Base-by-base conservation (phyloP, 2,888 invertebrate genomes). In the Megamerina dolium region DNA sequence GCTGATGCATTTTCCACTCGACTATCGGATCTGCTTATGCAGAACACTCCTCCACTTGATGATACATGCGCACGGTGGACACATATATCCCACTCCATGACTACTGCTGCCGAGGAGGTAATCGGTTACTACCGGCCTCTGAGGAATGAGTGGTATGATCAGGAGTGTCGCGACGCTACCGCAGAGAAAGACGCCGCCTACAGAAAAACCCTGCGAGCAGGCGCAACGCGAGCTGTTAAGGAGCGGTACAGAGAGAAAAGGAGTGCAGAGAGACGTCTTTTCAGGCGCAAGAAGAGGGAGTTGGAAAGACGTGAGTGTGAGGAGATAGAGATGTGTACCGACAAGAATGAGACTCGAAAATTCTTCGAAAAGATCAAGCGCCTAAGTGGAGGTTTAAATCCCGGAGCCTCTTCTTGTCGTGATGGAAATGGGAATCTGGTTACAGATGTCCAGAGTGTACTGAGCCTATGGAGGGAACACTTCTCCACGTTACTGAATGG, bases 141-240 rank as follows among this genome's bases (percentile, higher is more conserved):
- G 6, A 19, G 19, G 13, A 43, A 32, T 12, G 21, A 19, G 21
- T 21, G 38, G 38, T 39, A 39, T 14, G 21, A 39, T 3, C 13
- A 40, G 33, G 21, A 40, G 33, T 40, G 40, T 40, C 14, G 32
- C 31, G 40, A 12, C 5, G 40, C 34, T 17, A 41, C 34, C 5
- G 34, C 27, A 33, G 41, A 34, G 33, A 41, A 35, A 34, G 27
- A 41, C 29, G 41, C 41, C 31, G 41, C 35, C 12, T 41, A 35
- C 5, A 3, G 27, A 27, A 13, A 10, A 10, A 27, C 27, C 27
- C 27, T 27, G 27, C 27, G 13, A 3, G 10, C 27, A 27, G 27
- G 10, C 17, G 14, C 32, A 32, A 23, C 19, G 13, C 18, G 21
- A 23, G 32, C 32, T 17, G 31, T 23, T 4, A 30, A 38, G 8